Evolutionary conservation across 1,140 invertebrate species (phyloP).

Genomic region (Drosophila mojavensis): DNA sequence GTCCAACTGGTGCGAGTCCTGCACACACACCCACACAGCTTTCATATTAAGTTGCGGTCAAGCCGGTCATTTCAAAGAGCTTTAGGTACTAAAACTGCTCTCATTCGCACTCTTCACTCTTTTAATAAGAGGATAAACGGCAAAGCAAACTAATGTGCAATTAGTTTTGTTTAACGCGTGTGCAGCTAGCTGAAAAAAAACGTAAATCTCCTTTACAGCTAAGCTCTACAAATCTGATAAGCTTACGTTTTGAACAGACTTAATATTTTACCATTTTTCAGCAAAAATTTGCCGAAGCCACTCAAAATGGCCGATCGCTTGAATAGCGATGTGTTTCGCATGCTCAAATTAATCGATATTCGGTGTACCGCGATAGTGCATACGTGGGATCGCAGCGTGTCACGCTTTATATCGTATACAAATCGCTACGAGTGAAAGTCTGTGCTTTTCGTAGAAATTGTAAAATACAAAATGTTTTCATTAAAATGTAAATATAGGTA

Average conservation of each 20-base stretch:
- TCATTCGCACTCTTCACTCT: constrained; percentile 1
- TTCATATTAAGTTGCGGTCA: neutral
- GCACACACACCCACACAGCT: neutral
- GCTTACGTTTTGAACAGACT: too few species aligned
- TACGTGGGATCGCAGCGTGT: too few species aligned
- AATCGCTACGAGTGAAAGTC: too few species aligned
- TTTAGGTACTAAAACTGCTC: neutral
- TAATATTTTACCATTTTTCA: neutral
- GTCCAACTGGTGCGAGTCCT: neutral
- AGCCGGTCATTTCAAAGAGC: neutral
- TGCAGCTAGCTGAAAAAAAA: neutral
- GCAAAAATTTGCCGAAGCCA: neutral
- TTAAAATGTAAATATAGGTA: too few species aligned
- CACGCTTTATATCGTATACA: too few species aligned
- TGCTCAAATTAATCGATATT: neutral
- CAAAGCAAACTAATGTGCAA: neutral
- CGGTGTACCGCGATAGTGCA: neutral
- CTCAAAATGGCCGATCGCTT: neutral
- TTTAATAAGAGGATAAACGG: neutral
- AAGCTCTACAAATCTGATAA: neutral
- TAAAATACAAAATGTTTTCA: too few species aligned
- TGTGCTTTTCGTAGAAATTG: too few species aligned
- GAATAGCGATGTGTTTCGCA: neutral
- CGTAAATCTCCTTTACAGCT: too few species aligned
- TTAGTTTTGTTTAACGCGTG: neutral